Base-by-base conservation (phyloP, 2,797 vertebrate species). In the Trachops cirrhosus region DNA sequence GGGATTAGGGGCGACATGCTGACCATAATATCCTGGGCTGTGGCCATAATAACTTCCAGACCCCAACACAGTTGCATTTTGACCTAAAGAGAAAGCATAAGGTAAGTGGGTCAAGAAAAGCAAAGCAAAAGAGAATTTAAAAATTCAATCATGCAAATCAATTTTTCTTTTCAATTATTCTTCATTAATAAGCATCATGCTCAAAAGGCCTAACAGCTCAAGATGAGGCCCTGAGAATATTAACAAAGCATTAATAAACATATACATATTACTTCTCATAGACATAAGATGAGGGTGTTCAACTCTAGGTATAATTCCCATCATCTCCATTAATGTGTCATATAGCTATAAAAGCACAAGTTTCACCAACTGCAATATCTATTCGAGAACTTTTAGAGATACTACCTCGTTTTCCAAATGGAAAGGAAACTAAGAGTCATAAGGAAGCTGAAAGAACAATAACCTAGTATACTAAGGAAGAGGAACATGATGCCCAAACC, bases 1-100 rank as follows among this genome's bases (percentile, higher is more conserved):
- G 98, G 98, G 97, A 92, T 98, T 98, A 97, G 98, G 98, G 95
- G 97, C 89, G 93, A 97, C 96, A 86, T 98, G 97, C 90, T 98
- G 98, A 96, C 97, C 97, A 94, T 98, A 98, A 94, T 99, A 98
- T 95, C 98, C 98, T 98, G 99, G 98, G 98, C 98, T 99, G 97
- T 99, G 99, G 97, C 97, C 98, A 97, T 99, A 99, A 89, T 98
- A 98, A 98, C 98, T 98, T 98, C 98, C 97, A 86, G 98, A 98
- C 93, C 99, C 99, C 99, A 98, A 79, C 83, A 99, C 98, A 96
- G 96, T 24, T 91, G 98, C 98, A 98, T 98, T 99, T 97, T 99
- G 99, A 97, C 99, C 99, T 99, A 97, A 98, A 99, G 98, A 97
- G 96, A 95, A 98, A 86, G 97, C 96, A 98, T 78, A 97, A 97